Evolutionary conservation across 2,888 invertebrate species (phyloP).

Genomic region (Sipha maydis): DNA sequence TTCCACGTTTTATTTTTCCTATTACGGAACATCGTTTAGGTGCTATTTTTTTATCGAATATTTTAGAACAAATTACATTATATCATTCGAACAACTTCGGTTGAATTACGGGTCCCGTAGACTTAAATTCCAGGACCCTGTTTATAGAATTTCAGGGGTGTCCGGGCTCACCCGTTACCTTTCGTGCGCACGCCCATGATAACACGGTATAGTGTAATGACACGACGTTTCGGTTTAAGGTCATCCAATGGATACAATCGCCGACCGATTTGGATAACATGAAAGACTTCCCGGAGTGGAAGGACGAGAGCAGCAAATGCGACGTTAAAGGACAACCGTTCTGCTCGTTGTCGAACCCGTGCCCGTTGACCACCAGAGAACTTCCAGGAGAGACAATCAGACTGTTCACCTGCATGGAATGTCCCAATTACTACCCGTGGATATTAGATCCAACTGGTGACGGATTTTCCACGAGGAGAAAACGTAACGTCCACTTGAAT

Average conservation of each 20-base stretch:
- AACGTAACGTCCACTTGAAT: conserved; percentile 44
- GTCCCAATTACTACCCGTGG: conserved; percentile 96
- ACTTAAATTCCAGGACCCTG: no score
- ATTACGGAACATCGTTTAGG: no score
- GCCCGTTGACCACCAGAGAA: conserved; percentile 88
- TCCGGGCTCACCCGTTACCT: no score
- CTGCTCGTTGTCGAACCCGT: conserved; percentile 91
- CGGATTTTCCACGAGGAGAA: conserved; percentile 75
- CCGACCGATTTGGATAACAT: conserved; percentile 87
- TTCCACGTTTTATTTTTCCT: no score
- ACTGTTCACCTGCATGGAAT: conserved; percentile 95
- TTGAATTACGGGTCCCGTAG: no score
- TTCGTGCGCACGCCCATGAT: no score
- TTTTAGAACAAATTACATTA: no score
- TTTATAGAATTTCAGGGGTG: no score
- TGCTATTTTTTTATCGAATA: no score
- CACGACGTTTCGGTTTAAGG: conserved; percentile 69
- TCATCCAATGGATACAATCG: conserved; percentile 96
- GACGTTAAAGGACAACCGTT: conserved; percentile 93
- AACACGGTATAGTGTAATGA: no score
- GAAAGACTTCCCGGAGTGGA: conserved; percentile 94
- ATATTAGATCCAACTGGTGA: conserved; percentile 93
- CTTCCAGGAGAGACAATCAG: conserved; percentile 91
- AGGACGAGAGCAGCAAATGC: conserved; percentile 79
- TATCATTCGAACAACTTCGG: no score